Evolutionary conservation across 2,113 vertebrate genomes (phyloP).

Genomic region (Anser cygnoides): DNA sequence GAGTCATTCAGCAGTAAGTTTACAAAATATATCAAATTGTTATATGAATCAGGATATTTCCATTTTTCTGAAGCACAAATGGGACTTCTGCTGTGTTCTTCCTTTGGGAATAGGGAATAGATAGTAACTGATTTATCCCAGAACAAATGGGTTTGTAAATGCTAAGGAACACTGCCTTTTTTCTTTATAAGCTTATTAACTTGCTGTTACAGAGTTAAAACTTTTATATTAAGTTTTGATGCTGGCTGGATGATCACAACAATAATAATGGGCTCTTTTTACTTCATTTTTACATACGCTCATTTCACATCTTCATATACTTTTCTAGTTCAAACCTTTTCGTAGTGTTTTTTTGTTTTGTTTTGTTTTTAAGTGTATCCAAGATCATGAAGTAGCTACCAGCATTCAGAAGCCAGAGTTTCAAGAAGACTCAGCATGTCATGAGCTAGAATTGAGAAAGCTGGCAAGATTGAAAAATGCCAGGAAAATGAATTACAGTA

Average conservation of each 20-base stretch:
- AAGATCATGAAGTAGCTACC: not conserved
- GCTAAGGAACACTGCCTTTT: not conserved
- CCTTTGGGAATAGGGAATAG: not conserved
- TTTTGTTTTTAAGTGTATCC: not conserved
- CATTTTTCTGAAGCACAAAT: not conserved
- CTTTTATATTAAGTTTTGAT: not conserved
- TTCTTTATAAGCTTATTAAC: not conserved
- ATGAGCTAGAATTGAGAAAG: not conserved
- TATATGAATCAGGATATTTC: not conserved
- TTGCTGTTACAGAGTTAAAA: not conserved
- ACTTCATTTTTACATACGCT: not conserved
- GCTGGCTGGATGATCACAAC: not conserved
- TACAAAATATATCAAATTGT: not conserved
- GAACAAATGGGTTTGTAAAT: not conserved
- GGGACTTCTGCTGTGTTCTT: not conserved
- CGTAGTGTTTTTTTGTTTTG: not conserved
- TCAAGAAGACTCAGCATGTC: not conserved
- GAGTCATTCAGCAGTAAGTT: not conserved
- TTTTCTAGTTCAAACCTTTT: not conserved
- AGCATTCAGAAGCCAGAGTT: not conserved
- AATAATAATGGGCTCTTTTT: not conserved
- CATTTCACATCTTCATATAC: not conserved
- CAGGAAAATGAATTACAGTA: not conserved
- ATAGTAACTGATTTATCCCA: not conserved
- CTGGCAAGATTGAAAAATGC: not conserved